These are phyloP conservation scores for Myotis planiceps DNA, from an alignment of 2,797 vertebrate species.

Conservation along the genomic window DNA sequence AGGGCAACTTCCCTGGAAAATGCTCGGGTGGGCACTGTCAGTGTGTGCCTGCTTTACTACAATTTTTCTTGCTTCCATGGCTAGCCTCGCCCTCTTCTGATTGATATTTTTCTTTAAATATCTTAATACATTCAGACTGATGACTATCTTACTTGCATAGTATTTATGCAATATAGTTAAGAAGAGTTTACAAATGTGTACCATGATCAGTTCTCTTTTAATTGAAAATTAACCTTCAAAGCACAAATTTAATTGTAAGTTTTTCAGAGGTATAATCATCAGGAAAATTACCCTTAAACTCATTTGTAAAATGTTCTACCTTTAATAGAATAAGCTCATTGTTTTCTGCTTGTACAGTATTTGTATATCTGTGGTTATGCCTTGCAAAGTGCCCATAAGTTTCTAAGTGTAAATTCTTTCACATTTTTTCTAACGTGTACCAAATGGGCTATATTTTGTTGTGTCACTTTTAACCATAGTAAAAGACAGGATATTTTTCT, in stretches of 20 bases:
- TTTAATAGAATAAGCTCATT: not conserved
- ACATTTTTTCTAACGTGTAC: not conserved
- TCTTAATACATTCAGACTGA: not conserved
- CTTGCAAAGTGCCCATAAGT: not conserved
- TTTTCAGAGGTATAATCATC: not conserved
- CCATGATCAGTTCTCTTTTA: not conserved
- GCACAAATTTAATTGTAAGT: not conserved
- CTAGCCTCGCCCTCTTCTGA: not conserved
- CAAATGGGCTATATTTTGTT: not conserved
- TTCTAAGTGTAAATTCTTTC: not conserved
- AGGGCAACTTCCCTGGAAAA: not conserved
- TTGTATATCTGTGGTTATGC: not conserved
- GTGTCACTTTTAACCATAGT: not conserved
- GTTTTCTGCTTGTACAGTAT: not conserved
- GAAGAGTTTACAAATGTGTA: not conserved
- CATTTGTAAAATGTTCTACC: not conserved
- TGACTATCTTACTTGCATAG: not conserved
- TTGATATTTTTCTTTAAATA: not conserved
- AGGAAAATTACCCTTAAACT: not conserved
- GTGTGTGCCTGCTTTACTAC: not conserved
- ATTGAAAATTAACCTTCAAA: not conserved
- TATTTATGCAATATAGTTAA: conserved; percentile 12
- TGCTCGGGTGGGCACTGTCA: not conserved
- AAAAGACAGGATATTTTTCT: not conserved
- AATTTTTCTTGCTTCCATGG: not conserved